Evolutionary conservation across 2,888 invertebrate species (phyloP), one percentile per base, ranked within the genome.

Genomic region (Synergus laeviventris): DNA sequence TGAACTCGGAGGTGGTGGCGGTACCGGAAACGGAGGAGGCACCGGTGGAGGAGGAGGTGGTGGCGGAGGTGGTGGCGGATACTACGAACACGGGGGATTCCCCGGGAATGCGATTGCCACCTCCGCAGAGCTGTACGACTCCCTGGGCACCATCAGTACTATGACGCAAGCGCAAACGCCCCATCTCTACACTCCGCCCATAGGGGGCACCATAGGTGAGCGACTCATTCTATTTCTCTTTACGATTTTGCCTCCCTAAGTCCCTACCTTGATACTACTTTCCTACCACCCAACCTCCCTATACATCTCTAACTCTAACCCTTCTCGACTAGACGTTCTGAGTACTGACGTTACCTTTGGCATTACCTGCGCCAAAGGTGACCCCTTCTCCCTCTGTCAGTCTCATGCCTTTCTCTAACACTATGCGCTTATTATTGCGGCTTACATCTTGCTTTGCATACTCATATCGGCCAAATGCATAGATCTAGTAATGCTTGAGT

Each of bases 111-210:
- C 88, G 83, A 91, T 89, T 88, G 90, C 92, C 84, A 92, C 92
- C 85, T 92, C 93, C 84, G 91, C 93, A 49, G 93, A 94, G 91
- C 89, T 95, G 83, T 94, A 95, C 91, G 94, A 95, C 89, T 93
- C 94, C 88, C 94, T 95, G 90, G 93, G 94, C 89, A 93, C 94
- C 88, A 94, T 95, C 91, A 93, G 94, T 88, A 94, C 94, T 82
- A 95, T 95, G 93, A 94, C 94, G 85, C 95, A 95, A 80, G 94
- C 96, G 31, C 96, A 96, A 84, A 93, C 93, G 75, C 92, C 93
- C 83, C 92, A 94, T 87, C 93, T 97, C 9, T 97, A 97, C 90
- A 96, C 96, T 81, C 95, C 96, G 82, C 95, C 96, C 60, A 93
- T 95, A 87, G 94, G 94, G 84, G 93, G 94, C 84, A 92, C 94